phyloP scores from a whole-genome alignment of 2,113 vertebrate genomes.

The Psilopogon haemacephalus region DNA sequence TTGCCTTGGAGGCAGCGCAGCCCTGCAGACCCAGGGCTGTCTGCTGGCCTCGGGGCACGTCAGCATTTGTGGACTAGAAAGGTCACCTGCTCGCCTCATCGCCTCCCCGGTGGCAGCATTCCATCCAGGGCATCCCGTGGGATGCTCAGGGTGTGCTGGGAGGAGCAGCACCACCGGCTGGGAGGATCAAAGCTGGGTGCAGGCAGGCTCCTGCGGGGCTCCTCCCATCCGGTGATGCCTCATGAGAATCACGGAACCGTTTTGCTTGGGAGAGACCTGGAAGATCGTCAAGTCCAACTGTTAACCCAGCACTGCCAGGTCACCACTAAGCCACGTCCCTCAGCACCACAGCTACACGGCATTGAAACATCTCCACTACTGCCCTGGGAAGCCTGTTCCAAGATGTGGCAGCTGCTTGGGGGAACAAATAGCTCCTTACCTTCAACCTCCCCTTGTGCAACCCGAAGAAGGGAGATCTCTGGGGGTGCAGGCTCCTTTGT shows the following conservation, averaged over 20 bases:
- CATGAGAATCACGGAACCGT: no score
- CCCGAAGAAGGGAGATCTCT: not conserved
- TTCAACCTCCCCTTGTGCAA: no score
- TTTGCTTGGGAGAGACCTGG: no score
- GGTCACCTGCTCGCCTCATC: not conserved
- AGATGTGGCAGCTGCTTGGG: no score
- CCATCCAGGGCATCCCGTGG: rapidly evolving
- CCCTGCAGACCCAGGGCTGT: not conserved
- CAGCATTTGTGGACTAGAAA: not conserved
- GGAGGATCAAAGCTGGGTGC: not conserved
- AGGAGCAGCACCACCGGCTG: not conserved
- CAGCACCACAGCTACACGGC: no score
- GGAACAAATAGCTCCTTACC: no score
- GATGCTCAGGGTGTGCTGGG: not conserved
- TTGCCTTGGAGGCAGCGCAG: not conserved
- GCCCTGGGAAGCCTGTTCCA: no score
- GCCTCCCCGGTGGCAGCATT: not conserved
- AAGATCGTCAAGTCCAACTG: no score
- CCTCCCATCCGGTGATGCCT: not conserved
- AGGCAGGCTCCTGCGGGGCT: not conserved
- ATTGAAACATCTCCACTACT: no score
- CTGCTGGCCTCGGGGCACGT: not conserved
- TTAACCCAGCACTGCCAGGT: no score
- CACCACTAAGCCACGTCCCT: no score
- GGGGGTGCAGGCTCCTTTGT: not conserved